These are phyloP conservation scores for Spea multiplicata DNA, from an alignment of 2,113 vertebrate genomes.

Conservation along the genomic window DNA sequence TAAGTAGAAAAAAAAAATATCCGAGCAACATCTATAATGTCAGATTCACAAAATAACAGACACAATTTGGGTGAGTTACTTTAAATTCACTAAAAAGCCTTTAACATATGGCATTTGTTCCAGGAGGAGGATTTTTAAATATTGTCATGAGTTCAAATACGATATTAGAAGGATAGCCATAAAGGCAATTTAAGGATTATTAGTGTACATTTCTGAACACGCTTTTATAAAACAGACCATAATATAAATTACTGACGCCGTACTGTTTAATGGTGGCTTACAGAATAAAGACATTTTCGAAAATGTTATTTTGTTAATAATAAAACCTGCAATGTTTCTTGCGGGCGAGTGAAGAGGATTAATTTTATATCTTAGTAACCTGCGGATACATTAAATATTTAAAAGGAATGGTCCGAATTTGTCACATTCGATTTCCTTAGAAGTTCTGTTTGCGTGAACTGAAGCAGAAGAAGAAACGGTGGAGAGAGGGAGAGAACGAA, in stretches of 20 bases:
- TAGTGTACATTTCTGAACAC: too few relatives aligned
- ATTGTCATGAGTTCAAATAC: too few relatives aligned
- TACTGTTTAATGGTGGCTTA: background rate
- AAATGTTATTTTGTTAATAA: background rate
- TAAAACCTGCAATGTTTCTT: background rate
- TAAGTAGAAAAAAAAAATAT: too few relatives aligned
- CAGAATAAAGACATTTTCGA: background rate
- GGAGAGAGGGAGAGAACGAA: background rate
- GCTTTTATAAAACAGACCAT: background rate
- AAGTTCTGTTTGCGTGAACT: constrained; percentile 12
- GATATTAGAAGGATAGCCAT: too few relatives aligned
- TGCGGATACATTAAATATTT: constrained; percentile 40
- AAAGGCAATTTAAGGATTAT: too few relatives aligned
- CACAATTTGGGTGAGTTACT: too few relatives aligned
- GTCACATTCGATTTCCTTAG: constrained; percentile 39
- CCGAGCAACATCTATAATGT: too few relatives aligned
- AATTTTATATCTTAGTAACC: constrained; percentile 31
- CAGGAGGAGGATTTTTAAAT: too few relatives aligned
- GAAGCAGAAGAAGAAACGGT: constrained; percentile 16
- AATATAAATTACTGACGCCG: constrained; percentile 5
- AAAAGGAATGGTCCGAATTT: constrained; percentile 23
- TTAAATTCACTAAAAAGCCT: too few relatives aligned
- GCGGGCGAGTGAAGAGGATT: constrained; percentile 6
- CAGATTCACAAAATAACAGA: too few relatives aligned
- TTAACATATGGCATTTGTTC: too few relatives aligned